These are phyloP conservation scores for Homalodisca vitripennis DNA, from an alignment of 1,140 invertebrate genomes.

Conservation along the genomic window DNA sequence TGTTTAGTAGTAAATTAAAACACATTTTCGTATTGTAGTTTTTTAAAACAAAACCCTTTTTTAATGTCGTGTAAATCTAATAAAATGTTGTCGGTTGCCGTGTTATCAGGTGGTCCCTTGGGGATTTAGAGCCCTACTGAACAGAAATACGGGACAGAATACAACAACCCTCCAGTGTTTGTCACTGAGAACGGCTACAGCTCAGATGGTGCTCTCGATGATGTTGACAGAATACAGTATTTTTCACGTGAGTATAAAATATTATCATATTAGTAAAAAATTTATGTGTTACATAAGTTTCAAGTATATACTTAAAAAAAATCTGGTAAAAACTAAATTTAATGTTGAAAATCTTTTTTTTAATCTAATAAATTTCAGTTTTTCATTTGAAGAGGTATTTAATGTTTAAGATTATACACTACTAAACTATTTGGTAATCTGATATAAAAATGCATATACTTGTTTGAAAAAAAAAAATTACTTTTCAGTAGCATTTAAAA, in stretches of 20 bases:
- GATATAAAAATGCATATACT: no score
- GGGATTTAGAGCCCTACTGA: slow-evolving; percentile 65
- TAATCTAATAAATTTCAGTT: no score
- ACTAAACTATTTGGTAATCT: no score
- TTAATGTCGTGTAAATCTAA: no score
- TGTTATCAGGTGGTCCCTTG: slow-evolving; percentile 56
- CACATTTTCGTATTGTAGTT: not conserved
- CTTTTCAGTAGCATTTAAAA: no score
- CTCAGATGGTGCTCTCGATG: slow-evolving; percentile 53
- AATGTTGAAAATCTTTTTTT: not conserved
- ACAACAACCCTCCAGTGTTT: slow-evolving; percentile 59
- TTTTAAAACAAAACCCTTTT: not conserved
- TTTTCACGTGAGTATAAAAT: slow-evolving; percentile 40
- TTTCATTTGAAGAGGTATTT: no score
- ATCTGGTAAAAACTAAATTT: not conserved
- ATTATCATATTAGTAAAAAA: not conserved
- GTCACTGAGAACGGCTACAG: slow-evolving; percentile 72
- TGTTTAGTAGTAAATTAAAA: not conserved
- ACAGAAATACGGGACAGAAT: slow-evolving; percentile 61
- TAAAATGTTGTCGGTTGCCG: no score
- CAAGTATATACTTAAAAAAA: not conserved
- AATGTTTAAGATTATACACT: no score
- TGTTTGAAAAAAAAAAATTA: no score
- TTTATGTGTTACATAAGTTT: not conserved
- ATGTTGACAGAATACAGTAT: slow-evolving; percentile 54